Evolutionary conservation across 2,888 invertebrate genomes (phyloP).

Genomic region (Syrphus vitripennis): DNA sequence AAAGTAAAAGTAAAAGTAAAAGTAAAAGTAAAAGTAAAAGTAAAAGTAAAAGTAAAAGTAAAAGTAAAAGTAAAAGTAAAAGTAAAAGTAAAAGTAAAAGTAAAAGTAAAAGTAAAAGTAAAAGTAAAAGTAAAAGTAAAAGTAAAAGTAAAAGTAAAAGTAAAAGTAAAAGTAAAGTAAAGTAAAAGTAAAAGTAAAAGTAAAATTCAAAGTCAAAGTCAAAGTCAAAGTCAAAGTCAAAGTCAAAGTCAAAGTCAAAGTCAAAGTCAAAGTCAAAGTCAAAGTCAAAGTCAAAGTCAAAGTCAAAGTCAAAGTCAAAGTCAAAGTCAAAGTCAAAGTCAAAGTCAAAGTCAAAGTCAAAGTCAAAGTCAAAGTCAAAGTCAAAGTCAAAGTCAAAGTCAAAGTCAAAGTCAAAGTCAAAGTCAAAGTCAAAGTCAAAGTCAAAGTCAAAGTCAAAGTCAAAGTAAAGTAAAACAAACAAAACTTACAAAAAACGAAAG

Average conservation of each 20-base stretch:
- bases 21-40: background rate
- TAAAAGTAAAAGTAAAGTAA: background rate
- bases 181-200: background rate
- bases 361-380: background rate
- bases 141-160: background rate
- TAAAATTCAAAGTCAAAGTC: background rate
- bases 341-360: background rate
- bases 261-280: background rate
- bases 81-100: background rate
- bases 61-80: background rate
- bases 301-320: background rate
- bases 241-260: background rate
- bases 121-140: background rate
- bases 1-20: background rate
- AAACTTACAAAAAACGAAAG: background rate
- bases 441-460: background rate
- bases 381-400: background rate
- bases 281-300: background rate
- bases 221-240: background rate
- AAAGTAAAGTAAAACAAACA: background rate
- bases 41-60: background rate
- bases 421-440: background rate
- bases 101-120: background rate
- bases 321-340: background rate
- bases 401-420: background rate